These are phyloP conservation scores for Propsilocerus akamusi DNA, from an alignment of 1,140 invertebrate genomes.

Conservation along the genomic window DNA sequence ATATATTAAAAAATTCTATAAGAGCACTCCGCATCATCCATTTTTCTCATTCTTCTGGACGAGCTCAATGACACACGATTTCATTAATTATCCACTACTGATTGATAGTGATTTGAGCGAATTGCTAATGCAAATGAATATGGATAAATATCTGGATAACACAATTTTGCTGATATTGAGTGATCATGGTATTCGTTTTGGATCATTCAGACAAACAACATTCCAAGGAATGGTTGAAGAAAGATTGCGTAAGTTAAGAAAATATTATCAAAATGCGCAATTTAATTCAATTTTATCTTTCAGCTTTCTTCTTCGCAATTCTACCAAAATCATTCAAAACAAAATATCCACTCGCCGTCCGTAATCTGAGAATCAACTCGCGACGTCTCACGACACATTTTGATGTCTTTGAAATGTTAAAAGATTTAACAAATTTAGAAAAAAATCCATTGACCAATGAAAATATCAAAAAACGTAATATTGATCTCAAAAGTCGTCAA, in stretches of 20 bases:
- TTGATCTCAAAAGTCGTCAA: conserved; percentile 10
- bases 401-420: conserved; percentile 53
- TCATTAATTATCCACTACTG: conserved; percentile 42
- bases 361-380: conserved; percentile 51
- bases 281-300: conserved; percentile 27
- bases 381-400: conserved; percentile 59
- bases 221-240: conserved; percentile 73
- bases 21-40: conserved; percentile 7
- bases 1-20: conserved; percentile 22
- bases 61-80: conserved; percentile 51
- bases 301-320: conserved; percentile 50
- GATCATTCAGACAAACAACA: conserved; percentile 45
- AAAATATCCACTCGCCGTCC: conserved; percentile 37
- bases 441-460: conserved; percentile 14
- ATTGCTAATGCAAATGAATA: conserved; percentile 35
- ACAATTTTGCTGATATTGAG: conserved; percentile 65
- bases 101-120: conserved; percentile 36
- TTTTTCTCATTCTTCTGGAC: conserved; percentile 64
- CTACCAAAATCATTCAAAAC: conserved; percentile 53
- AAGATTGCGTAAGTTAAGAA: conserved; percentile 33
- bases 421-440: conserved; percentile 34
- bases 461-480: conserved; percentile 12
- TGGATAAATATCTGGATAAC: conserved; percentile 35
- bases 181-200: conserved; percentile 85
- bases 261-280: no score